Base-by-base conservation (phyloP, 1,140 invertebrate genomes). In the Cotesia glomerata region DNA sequence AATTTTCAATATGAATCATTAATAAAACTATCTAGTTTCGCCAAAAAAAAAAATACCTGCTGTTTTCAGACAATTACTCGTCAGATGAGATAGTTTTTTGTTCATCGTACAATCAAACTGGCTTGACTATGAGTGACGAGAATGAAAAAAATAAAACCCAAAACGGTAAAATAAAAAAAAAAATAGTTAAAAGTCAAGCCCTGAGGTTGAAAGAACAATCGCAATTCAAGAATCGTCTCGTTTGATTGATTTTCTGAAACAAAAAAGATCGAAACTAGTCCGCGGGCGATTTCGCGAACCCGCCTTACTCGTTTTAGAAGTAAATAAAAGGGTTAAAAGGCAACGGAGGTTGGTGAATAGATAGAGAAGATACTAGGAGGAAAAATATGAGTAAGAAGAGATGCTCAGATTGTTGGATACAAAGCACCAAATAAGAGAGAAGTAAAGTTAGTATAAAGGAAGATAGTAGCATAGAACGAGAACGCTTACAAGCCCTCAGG, bases 181-280 rank as follows among this genome's bases (percentile, higher is more conserved):
- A 35, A 49, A 14, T 51, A 16, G 45, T 14, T 18, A n/a, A 51
- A 16, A 13, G 39, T 14, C 65, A 16, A 51, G 62, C 16, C 52
- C 63, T 18, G 71, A 71, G 71, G 74, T 68, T 45, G 36, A 18
- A 14, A 34, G 69, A 76, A 78, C 71, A 78, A 75, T 76, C 66
- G 63, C 49, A 64, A 66, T 73, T 65, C 16, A 78, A 74, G 71
- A 71, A 75, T 75, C 64, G 59, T 45, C 45, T 63, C 56, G 59
- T 74, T 68, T 36, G 71, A 76, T 78, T 75, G 75, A 76, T 78
- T 78, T 78, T 66, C 16, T 1, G 69, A 74, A 65, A 74, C 69
- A 74, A 70, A 75, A 78, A 75, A 62, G 61, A 72, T 76, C 62
- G 75, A 74, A 72, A 72, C 64, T 61, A 66, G 65, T 54, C 61